phyloP scores from a whole-genome alignment of 1,140 invertebrate genomes.

The Drosophila parvula region DNA sequence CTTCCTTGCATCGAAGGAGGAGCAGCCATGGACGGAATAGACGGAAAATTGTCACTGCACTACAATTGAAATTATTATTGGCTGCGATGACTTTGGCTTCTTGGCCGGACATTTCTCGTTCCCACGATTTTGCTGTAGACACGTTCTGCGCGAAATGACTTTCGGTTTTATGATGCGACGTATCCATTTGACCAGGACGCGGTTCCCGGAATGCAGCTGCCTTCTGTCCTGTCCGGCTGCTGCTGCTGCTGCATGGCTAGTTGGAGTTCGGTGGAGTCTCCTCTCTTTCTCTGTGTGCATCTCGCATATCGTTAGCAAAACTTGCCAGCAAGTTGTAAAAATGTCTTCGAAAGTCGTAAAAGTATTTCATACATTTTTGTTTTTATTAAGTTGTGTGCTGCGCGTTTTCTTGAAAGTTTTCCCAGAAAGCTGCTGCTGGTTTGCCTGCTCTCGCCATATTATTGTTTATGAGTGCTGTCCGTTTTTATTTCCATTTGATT shows the following conservation, averaged over 20 bases:
- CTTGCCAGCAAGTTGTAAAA: slow-evolving; percentile 78
- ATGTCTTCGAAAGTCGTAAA: slow-evolving; percentile 83
- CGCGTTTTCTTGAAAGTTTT: slow-evolving; percentile 38
- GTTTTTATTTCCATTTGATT: slow-evolving; percentile 81
- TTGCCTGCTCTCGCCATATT: slow-evolving; percentile 56
- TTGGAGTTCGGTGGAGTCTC: slow-evolving; percentile 4
- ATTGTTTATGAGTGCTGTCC: slow-evolving; percentile 79
- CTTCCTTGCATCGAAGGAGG: slow-evolving; percentile 16
- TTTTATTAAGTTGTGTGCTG: slow-evolving; percentile 74
- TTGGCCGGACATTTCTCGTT: slow-evolving; percentile 55
- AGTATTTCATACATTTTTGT: slow-evolving; percentile 83
- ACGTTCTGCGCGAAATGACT: slow-evolving; percentile 80
- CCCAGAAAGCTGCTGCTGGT: slow-evolving; percentile 40
- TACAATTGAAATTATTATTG: slow-evolving; percentile 83
- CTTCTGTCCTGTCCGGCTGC: slow-evolving; percentile 7
- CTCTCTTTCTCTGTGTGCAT: slow-evolving; percentile 47
- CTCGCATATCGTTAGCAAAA: slow-evolving; percentile 82
- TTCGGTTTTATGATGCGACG: slow-evolving; percentile 81
- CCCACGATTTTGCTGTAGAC: slow-evolving; percentile 41
- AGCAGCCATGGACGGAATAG: slow-evolving; percentile 7
- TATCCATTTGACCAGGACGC: slow-evolving; percentile 73
- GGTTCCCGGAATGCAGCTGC: slow-evolving; percentile 38
- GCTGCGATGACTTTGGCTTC: slow-evolving; percentile 82
- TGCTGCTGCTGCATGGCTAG: neutral
- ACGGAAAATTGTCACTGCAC: slow-evolving; percentile 78